These are phyloP conservation scores for Drosophila crucigera DNA, from an alignment of 2,888 invertebrate genomes.

Conservation along the genomic window DNA sequence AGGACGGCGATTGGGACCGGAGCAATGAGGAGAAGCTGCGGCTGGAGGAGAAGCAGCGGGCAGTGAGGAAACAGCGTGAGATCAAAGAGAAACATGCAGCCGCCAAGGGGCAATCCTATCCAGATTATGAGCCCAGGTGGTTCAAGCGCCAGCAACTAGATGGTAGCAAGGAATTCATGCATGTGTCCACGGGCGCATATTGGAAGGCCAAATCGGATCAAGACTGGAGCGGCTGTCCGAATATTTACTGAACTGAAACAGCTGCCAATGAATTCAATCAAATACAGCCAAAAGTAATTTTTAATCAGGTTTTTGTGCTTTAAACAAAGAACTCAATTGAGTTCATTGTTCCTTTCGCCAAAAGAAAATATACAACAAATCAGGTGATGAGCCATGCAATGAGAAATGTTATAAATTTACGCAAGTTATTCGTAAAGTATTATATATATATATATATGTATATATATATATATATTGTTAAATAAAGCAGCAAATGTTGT, in stretches of 20 bases:
- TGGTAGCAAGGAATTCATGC: slow-evolving; percentile 88
- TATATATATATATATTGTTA: slow-evolving; percentile 12
- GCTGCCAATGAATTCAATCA: slow-evolving; percentile 8
- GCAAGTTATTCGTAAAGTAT: slow-evolving; percentile 46
- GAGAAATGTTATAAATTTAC: slow-evolving; percentile 42
- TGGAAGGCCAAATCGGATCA: slow-evolving; percentile 95
- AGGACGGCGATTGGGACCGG: slow-evolving; percentile 95
- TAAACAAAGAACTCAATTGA: slow-evolving; percentile 10
- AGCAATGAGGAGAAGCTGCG: slow-evolving; percentile 94
- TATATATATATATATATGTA: slow-evolving; percentile 2
- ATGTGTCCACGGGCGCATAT: slow-evolving; percentile 94
- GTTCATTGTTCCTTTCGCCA: slow-evolving; percentile 7
- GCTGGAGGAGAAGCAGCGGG: slow-evolving; percentile 98
- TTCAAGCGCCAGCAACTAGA: slow-evolving; percentile 93
- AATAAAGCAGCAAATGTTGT: slow-evolving; percentile 54
- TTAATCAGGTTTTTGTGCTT: slow-evolving; percentile 31
- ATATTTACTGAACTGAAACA: slow-evolving; percentile 87
- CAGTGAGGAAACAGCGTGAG: slow-evolving; percentile 91
- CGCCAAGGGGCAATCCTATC: slow-evolving; percentile 88
- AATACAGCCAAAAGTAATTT: slow-evolving; percentile 19
- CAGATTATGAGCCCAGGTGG: slow-evolving; percentile 94
- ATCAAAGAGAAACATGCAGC: slow-evolving; percentile 90
- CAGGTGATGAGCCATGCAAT: slow-evolving; percentile 17
- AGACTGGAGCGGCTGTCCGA: slow-evolving; percentile 96
- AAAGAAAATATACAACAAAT: slow-evolving; percentile 3